phyloP scores from a whole-genome alignment of 2,888 invertebrate species.

The Liodrosophila aerea region DNA sequence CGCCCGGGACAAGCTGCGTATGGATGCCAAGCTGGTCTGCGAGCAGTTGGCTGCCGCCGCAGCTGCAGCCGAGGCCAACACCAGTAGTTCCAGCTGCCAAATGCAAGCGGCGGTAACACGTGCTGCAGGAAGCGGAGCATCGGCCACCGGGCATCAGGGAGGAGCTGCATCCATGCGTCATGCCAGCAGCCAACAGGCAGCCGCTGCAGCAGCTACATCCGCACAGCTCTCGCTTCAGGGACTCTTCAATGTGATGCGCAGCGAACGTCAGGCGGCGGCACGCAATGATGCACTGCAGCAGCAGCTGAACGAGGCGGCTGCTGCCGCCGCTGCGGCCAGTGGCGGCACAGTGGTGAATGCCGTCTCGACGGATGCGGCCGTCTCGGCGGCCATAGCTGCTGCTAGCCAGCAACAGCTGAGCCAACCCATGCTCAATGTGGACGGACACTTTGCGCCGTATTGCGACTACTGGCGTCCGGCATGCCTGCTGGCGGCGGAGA shows the following conservation, averaged over 20 bases:
- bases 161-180: slow-evolving; percentile 42
- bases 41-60: slow-evolving; percentile 63
- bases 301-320: slow-evolving; percentile 48
- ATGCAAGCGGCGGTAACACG: slow-evolving; percentile 17
- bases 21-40: slow-evolving; percentile 74
- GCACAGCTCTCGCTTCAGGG: slow-evolving; percentile 77
- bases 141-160: background rate
- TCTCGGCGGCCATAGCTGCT: slow-evolving; percentile 29
- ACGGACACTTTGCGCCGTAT: slow-evolving; percentile 78
- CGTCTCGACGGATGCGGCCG: slow-evolving; percentile 9
- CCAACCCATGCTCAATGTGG: slow-evolving; percentile 78
- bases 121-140: slow-evolving; percentile 30
- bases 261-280: slow-evolving; percentile 57
- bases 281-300: slow-evolving; percentile 56
- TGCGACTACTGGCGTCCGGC: slow-evolving; percentile 82
- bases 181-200: slow-evolving; percentile 26
- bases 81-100: slow-evolving; percentile 43
- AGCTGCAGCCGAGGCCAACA: slow-evolving; percentile 50
- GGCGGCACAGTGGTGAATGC: slow-evolving; percentile 14
- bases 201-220: background rate
- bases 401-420: slow-evolving; percentile 47
- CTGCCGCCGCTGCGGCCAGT: slow-evolving; percentile 3
- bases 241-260: slow-evolving; percentile 75
- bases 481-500: slow-evolving; percentile 79
- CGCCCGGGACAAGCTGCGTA: slow-evolving; percentile 71